Conservation (phyloP, 2,797 vertebrate species). For the Acridotheres tristis region DNA sequence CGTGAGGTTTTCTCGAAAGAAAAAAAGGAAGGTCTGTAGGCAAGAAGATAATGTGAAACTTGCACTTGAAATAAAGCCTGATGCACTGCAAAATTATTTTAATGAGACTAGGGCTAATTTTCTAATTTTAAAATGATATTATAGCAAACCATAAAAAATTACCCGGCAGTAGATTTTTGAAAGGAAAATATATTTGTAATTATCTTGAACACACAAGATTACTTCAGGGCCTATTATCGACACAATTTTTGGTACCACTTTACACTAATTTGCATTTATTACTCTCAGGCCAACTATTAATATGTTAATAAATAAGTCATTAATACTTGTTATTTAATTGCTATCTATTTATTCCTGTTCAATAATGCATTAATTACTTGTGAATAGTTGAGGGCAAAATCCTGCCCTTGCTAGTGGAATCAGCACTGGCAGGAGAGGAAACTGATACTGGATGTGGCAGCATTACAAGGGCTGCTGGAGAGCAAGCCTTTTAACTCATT, state of each 20-base stretch:
- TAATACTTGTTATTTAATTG: conserved; percentile 78
- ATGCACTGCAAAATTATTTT: conserved; percentile 65
- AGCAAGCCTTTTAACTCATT: not conserved
- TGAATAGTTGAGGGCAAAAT: conserved; percentile 71
- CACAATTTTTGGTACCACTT: conserved; percentile 69
- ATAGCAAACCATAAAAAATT: conserved; percentile 70
- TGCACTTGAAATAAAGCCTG: conserved; percentile 48
- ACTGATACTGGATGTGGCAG: rapidly evolving
- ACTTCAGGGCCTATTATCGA: conserved; percentile 73
- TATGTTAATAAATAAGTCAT: conserved; percentile 79
- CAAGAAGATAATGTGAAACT: conserved; percentile 35
- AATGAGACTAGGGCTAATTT: conserved; percentile 64
- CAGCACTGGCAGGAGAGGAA: not conserved
- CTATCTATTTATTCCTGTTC: conserved; percentile 77
- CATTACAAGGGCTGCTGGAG: not conserved
- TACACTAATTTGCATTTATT: conserved; percentile 74
- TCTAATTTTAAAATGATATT: conserved; percentile 69
- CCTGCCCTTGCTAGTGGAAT: conserved; percentile 17
- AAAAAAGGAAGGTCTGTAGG: not conserved
- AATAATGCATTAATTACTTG: conserved; percentile 75
- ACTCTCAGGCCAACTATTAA: conserved; percentile 73
- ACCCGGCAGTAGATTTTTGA: conserved; percentile 53
- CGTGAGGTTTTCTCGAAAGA: not conserved
- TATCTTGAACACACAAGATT: conserved; percentile 65
- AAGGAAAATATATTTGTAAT: conserved; percentile 74